Evolutionary conservation across 2,797 vertebrate genomes (phyloP), one percentile per base, ranked within the genome.

Genomic region (Argyrosomus regius): DNA sequence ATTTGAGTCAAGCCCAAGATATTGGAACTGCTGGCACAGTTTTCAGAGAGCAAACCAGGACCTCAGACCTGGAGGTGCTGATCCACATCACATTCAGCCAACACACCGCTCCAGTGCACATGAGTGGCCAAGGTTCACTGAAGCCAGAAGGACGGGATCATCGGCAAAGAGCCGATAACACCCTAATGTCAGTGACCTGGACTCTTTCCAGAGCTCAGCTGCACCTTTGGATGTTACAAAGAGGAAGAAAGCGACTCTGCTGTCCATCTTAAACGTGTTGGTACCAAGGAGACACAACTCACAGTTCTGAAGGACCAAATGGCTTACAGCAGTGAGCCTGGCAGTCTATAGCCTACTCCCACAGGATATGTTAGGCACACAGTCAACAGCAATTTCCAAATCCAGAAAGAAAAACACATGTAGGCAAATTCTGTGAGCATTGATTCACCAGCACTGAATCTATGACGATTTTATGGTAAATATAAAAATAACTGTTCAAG

Each of bases 91-190:
- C 50, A 70, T 54, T 41, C 24, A 73, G 61, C 72, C 66, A 61
- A 43, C 67, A 65, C 71, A 72, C 48, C 41, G 71, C 73, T 80
- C 67, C 71, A 69, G 45, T 59, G 50, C 72, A 86, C 81, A 74
- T 63, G 65, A 62, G 60, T 26, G 43, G 35, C 39, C 59, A 57
- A 6, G 8, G 75, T 73, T 75, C 31, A 14, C 12, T 68, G 82
- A 65, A 78, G 57, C 58, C 60, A 72, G 48, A 52, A 85, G 75
- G 49, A 75, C 26, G 3, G 72, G 61, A 71, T 81, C 81, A 54
- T 75, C 60, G 11, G 66, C 77, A 69, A 73, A 81, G 61, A 80
- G 75, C 65, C 77, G 77, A 71, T 73, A 31, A 50, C 68, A 53
- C 18, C 39, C 13, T 62, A 43, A 85, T 79, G 60, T 78, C 76